Evolutionary conservation across 2,888 invertebrate genomes (phyloP).

Genomic region (Panorpa germanica): DNA sequence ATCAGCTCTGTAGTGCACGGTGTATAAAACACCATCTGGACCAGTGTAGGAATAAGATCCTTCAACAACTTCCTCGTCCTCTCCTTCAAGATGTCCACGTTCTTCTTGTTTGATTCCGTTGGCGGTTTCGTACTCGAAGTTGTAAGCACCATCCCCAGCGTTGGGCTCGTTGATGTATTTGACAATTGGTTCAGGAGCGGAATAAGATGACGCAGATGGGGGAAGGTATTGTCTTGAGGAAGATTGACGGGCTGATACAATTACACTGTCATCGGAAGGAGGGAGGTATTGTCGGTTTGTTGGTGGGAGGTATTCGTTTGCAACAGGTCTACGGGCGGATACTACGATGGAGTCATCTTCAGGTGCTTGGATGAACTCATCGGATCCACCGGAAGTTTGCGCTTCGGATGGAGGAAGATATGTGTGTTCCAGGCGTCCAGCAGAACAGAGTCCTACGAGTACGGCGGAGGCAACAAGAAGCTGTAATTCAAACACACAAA

Average conservation of each 20-base stretch:
- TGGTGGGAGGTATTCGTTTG: constrained; percentile 7
- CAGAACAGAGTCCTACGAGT: constrained; percentile 20
- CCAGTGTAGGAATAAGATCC: constrained; percentile 33
- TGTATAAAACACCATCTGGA: constrained; percentile 31
- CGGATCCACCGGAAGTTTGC: constrained; percentile 22
- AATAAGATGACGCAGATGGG: constrained; percentile 10
- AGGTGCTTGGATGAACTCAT: constrained; percentile 18
- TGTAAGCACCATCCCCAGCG: constrained; percentile 26
- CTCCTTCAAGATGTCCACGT: constrained; percentile 26
- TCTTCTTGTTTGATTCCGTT: constrained; percentile 31
- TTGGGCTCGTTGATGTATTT: constrained; percentile 25
- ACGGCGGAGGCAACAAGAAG: constrained; percentile 19
- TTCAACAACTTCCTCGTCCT: too few species aligned
- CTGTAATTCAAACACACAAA: too few species aligned
- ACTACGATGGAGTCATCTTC: constrained; percentile 13
- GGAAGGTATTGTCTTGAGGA: constrained; percentile 17
- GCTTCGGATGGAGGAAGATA: constrained; percentile 26
- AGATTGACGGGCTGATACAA: constrained; percentile 14
- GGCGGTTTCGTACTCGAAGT: constrained; percentile 28
- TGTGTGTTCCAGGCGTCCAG: constrained; percentile 24
- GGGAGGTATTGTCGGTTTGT: too few species aligned
- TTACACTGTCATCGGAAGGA: constrained; percentile 15
- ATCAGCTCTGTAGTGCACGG: constrained; percentile 30
- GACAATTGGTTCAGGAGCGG: constrained; percentile 21
- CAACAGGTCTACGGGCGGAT: constrained; percentile 10